Evolutionary conservation across 2,113 vertebrate genomes (phyloP).

Genomic region (Embiotoca jacksoni): DNA sequence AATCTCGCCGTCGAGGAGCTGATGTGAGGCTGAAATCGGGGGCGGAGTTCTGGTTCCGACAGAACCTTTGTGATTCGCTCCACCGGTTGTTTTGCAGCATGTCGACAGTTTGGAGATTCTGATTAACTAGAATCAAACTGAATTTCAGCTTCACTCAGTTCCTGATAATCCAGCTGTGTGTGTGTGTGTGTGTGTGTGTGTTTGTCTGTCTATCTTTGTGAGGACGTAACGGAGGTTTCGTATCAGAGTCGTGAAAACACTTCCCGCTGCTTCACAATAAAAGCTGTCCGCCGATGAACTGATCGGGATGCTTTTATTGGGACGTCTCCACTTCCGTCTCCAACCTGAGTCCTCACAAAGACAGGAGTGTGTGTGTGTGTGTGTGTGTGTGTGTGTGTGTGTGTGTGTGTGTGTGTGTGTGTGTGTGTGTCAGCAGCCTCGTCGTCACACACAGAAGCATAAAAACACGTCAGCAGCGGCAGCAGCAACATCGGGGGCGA

Average conservation of each 20-base stretch:
- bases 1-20: constrained; percentile 24
- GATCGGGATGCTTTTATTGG: too few relatives aligned
- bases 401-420: constrained; percentile 6
- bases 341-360: too few relatives aligned
- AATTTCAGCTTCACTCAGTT: constrained; percentile 38
- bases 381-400: constrained; percentile 8
- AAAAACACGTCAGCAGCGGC: constrained; percentile 44
- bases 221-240: too few relatives aligned
- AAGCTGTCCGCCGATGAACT: too few relatives aligned
- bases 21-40: constrained; percentile 5
- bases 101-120: too few relatives aligned
- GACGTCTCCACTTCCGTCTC: too few relatives aligned
- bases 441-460: constrained; percentile 50
- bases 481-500: constrained; percentile 27
- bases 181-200: constrained; percentile 11
- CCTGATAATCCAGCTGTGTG: constrained; percentile 6
- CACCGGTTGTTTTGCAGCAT: too few relatives aligned
- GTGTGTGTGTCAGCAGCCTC: constrained; percentile 35
- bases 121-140: background rate
- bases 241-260: too few relatives aligned
- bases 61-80: too few relatives aligned
- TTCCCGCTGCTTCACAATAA: too few relatives aligned
- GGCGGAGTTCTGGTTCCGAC: too few relatives aligned
- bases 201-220: background rate
- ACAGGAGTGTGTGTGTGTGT: background rate